Base-by-base conservation (phyloP, 2,888 invertebrate genomes). In the Orchesella flavescens region DNA sequence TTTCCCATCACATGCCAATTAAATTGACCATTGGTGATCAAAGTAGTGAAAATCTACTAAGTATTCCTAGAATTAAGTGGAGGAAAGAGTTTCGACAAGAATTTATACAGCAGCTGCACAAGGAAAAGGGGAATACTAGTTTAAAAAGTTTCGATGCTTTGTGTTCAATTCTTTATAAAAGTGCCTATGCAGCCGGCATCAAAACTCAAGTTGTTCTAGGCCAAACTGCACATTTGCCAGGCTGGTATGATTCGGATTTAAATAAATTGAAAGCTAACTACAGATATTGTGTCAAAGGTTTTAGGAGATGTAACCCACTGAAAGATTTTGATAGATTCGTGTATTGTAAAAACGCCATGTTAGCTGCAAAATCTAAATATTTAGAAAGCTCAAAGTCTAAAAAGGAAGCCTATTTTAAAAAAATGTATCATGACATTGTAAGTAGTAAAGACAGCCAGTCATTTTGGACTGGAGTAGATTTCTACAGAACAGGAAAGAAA, bases 61-160 rank as follows among this genome's bases (percentile, higher is more conserved):
- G n/a, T 24, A 34, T 65, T 12, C 1, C 5, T 1, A 77, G 55
- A 19, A 34, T 77, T 46, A 77, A 68, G 19, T 77, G 68, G 68
- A 17, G 55, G 7, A 24, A 65, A 9, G 4, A n/a, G n/a, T 2
- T 15, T 12, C 24, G 19, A n/a, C 13, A 21, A 59, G 23, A 57
- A 17, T 59, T 72, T 59, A 1, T 34, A 9, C 15, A 24, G 9
- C 5, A n/a, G 12, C 23, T 72, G 3, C 44, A 15, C 17, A 57
- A 59, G 10, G 2, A 53, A 19, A 59, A 43, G 19, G 44, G 59
- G 23, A n/a, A 59, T 9, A 44, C 12, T n/a, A n/a, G n/a, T n/a
- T n/a, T n/a, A n/a, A n/a, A n/a, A n/a, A n/a, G n/a, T n/a, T n/a
- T n/a, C n/a, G n/a, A n/a, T n/a, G n/a, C n/a, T n/a, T n/a, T n/a